Conservation (phyloP, 2,113 vertebrate genomes). For the Grallaria varia region DNA sequence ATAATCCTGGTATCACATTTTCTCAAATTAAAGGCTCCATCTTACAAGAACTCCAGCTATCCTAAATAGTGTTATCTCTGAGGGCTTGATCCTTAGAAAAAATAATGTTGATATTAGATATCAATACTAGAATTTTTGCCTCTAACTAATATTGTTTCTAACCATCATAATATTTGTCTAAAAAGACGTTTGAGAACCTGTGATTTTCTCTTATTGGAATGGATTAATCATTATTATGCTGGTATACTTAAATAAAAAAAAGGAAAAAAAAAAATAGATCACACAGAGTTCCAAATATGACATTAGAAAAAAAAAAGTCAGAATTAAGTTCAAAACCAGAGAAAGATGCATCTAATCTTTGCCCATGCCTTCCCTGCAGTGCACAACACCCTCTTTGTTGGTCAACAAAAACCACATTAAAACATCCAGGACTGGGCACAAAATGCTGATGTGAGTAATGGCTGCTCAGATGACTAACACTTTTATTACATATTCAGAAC, state of each 20-base stretch:
- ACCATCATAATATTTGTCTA: background rate
- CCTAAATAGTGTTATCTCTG: background rate
- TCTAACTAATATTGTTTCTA: background rate
- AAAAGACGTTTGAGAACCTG: background rate
- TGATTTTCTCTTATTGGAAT: background rate
- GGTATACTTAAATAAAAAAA: background rate
- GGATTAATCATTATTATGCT: background rate
- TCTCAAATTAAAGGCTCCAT: background rate
- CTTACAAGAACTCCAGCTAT: background rate
- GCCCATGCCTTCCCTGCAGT: background rate
- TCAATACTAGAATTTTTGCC: background rate
- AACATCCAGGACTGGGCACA: conserved; percentile 4
- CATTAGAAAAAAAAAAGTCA: background rate
- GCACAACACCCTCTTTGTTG: conserved; percentile 25
- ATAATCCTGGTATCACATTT: background rate
- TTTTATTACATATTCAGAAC: conserved; percentile 30
- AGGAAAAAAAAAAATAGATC: background rate
- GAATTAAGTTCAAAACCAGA: conserved; percentile 1
- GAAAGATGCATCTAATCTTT: conserved; percentile 22
- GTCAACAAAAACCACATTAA: conserved; percentile 32
- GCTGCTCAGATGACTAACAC: conserved; percentile 43
- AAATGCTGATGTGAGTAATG: conserved; percentile 24
- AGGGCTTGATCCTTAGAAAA: background rate
- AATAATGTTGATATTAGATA: background rate
- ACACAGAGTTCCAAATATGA: background rate